Evolutionary conservation across 1,140 invertebrate species (phyloP), one percentile per base, ranked within the genome.

Genomic region (Oncopeltus fasciatus): DNA sequence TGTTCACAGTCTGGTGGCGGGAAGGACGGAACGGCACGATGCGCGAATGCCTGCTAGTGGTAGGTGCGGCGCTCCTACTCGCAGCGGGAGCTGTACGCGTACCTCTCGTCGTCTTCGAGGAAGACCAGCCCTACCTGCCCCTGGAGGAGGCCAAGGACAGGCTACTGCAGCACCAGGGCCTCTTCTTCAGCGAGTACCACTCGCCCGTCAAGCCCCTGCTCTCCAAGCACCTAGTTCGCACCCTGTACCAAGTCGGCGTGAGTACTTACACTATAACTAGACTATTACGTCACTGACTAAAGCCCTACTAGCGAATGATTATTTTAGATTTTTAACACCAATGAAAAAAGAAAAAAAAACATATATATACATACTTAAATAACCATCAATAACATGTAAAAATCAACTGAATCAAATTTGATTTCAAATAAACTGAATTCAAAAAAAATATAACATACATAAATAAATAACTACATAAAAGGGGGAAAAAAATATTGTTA

Each of bases 161-260:
- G 3, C 28, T 63, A 4, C 56, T 53, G 2, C 61, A 62, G 27
- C 33, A 44, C 21, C 33, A 44, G 2, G 26, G 43, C 28, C n/a
- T 59, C n/a, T 51, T 33, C 27, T 46, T 53, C 29, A 24, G 31
- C 26, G 20, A 59, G 20, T 53, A 63, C 28, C 62, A 63, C 33
- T 57, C 49, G 28, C 31, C 59, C 46, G 27, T 49, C 24, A 60
- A 60, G 28, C 33, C 62, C 49, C 31, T 24, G 46, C 21, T 57
- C 33, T 28, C 21, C 60, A 63, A 63, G 31, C 62, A 63, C 31
- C 29, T 63, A 5, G 14, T 38, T 18, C 47, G 57, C 38, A 63
- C 62, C 0, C 57, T 63, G 27, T 63, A 63, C 31, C 62, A 63
- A 59, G 56, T 51, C 12, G 62, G 62, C 57, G 62, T 63, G 38